phyloP scores from a whole-genome alignment of 2,797 vertebrate species.

The Pelobates cultripes region DNA sequence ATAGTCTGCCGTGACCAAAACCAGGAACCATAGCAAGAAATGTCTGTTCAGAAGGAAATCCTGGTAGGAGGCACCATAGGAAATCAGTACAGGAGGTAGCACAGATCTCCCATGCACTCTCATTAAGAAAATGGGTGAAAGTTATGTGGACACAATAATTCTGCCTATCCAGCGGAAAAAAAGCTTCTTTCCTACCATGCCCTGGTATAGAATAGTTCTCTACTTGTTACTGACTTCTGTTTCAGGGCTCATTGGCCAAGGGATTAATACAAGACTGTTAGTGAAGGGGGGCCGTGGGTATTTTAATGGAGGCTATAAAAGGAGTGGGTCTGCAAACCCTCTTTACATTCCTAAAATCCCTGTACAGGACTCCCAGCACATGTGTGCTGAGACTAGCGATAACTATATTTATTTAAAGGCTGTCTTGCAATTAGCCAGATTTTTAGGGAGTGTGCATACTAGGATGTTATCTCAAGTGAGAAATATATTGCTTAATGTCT shows the following conservation, averaged over 20 bases:
- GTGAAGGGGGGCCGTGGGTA: neutral
- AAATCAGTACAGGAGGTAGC: too few species aligned
- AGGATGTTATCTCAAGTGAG: neutral
- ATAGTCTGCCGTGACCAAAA: too few species aligned
- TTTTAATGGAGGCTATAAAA: neutral
- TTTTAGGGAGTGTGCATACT: neutral
- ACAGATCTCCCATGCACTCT: too few species aligned
- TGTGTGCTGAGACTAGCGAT: neutral
- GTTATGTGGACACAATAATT: too few species aligned
- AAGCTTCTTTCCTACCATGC: too few species aligned
- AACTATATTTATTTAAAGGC: neutral
- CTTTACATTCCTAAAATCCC: neutral
- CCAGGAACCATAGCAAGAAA: too few species aligned
- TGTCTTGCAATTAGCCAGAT: constrained; percentile 4
- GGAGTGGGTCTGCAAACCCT: neutral
- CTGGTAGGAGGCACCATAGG: too few species aligned
- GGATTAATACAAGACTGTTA: neutral
- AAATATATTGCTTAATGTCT: neutral
- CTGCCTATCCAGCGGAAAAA: too few species aligned
- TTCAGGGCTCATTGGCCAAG: neutral
- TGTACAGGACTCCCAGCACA: neutral
- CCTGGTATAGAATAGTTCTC: too few species aligned
- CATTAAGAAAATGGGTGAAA: too few species aligned
- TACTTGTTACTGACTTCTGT: neutral
- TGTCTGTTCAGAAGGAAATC: too few species aligned